These are phyloP conservation scores for Ennomos erosarius DNA, from an alignment of 2,888 invertebrate species.

Conservation along the genomic window DNA sequence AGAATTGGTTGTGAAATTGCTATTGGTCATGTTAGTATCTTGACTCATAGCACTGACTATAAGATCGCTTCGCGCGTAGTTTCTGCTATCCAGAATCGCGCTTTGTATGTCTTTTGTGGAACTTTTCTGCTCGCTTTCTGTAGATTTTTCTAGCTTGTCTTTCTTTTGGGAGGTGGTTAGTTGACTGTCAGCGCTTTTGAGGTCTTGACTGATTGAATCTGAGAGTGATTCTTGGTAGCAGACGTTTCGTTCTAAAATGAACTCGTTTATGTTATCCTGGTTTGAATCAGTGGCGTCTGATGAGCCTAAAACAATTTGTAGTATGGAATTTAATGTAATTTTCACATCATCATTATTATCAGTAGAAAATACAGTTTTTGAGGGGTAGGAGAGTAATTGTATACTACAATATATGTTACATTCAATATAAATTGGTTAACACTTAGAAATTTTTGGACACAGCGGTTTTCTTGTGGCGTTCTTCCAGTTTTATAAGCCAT, in stretches of 20 bases:
- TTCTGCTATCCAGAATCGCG: slow-evolving; percentile 70
- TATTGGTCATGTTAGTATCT: slow-evolving; percentile 75
- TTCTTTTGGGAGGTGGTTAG: slow-evolving; percentile 32
- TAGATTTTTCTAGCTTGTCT: slow-evolving; percentile 67
- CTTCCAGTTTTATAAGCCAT: no score
- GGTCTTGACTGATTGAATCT: slow-evolving; percentile 75
- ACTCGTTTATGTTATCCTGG: slow-evolving; percentile 77
- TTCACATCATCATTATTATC: no score
- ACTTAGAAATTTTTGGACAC: no score
- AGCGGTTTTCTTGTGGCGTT: no score
- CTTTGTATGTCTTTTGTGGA: slow-evolving; percentile 72
- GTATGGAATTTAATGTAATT: no score
- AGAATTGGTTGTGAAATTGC: slow-evolving; percentile 76
- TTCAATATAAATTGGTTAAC: no score
- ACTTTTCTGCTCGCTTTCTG: slow-evolving; percentile 73
- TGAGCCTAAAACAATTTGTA: slow-evolving; percentile 53
- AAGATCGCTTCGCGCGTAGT: slow-evolving; percentile 61
- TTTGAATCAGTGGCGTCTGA: slow-evolving; percentile 74
- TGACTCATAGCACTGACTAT: slow-evolving; percentile 65
- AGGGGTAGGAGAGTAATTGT: no score
- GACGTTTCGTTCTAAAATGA: slow-evolving; percentile 77
- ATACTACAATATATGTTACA: no score
- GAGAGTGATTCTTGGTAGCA: slow-evolving; percentile 81
- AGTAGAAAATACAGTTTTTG: no score
- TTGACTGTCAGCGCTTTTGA: slow-evolving; percentile 75